phyloP scores from a whole-genome alignment of 2,888 invertebrate species.

The Noctua janthe region DNA sequence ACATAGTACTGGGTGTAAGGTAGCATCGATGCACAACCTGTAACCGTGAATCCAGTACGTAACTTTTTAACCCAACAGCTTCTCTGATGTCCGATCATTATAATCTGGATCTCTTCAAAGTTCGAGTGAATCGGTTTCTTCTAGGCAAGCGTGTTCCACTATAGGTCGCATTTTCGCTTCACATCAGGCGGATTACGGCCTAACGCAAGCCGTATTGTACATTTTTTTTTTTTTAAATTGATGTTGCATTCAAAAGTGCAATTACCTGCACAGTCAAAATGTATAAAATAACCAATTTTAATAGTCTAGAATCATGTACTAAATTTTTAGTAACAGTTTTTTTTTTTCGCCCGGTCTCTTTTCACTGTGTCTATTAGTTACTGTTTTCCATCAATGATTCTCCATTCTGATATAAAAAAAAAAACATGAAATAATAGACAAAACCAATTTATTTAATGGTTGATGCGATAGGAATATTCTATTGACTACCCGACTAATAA shows the following conservation, averaged over 20 bases:
- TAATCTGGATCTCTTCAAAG: background rate
- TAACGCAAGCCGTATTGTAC: background rate
- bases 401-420: background rate
- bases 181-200: background rate
- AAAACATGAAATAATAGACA: background rate
- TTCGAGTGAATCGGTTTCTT: background rate
- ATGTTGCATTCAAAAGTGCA: background rate
- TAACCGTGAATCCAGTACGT: background rate
- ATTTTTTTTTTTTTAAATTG: too few relatives aligned
- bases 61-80: background rate
- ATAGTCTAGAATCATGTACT: too few relatives aligned
- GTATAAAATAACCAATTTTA: background rate
- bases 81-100: background rate
- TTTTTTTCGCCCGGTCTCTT: background rate
- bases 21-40: background rate
- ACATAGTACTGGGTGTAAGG: background rate
- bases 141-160: background rate
- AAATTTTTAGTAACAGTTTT: background rate
- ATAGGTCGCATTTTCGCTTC: background rate
- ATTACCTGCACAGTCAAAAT: background rate
- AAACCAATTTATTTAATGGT: background rate
- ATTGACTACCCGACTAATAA: background rate
- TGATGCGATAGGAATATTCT: slow-evolving; percentile 2
- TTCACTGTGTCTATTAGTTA: background rate
- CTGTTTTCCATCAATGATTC: background rate